Evolutionary conservation across 2,888 invertebrate species (phyloP), one percentile per base, ranked within the genome.

Genomic region (Drosophila phalerata): DNA sequence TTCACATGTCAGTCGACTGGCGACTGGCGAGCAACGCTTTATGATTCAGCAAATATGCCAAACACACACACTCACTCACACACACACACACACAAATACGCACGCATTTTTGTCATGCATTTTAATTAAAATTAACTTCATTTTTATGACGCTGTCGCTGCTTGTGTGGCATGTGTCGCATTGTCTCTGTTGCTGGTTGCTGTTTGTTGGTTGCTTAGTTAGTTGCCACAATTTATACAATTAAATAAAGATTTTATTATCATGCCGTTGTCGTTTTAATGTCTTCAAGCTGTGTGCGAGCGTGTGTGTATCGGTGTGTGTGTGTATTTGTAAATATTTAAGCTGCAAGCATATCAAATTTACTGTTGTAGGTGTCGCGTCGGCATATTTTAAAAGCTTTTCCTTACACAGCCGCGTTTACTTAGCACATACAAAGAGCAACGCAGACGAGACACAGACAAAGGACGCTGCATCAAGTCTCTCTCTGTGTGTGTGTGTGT

Each of bases 301-400:
- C 45, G 32, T 61, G 25, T 11, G 17, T 55, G 28, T 11, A n/a
- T 55, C 10, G 52, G 57, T 60, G 57, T 58, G 65, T 51, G 60
- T 65, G 61, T 60, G 69, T 79, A 80, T 74, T 70, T 79, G 86
- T 88, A 89, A 89, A 89, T 90, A 89, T 89, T 90, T 90, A 88
- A 89, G 86, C 85, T 89, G 79, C 72, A 75, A 81, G 81, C 79
- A 81, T 77, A 85, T 85, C 77, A 82, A 81, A 85, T 90, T 80
- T 80, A 84, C 85, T 81, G 75, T 66, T 69, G 79, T 79, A 90
- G 90, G 90, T 90, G 89, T 90, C 81, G 90, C 89, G 90, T 90
- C 90, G 89, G 90, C 89, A 90, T 90, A 90, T 90, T 90, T 90
- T 89, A 90, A 90, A 90, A 90, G 90, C 90, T 85, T 88, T 86